Conservation (phyloP, 2,888 invertebrate species). For the Ornithoptera priamus region DNA sequence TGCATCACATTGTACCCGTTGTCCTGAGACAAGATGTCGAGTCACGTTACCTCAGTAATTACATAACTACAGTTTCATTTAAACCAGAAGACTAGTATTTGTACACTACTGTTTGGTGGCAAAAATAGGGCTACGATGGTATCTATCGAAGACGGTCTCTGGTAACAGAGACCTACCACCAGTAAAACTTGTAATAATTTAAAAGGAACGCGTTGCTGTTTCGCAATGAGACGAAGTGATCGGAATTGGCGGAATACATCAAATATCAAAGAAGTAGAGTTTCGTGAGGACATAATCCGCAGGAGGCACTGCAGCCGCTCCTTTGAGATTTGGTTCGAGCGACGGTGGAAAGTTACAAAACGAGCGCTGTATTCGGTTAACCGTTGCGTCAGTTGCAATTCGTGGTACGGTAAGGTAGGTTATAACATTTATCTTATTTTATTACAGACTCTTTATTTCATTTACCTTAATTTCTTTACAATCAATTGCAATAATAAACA, state of each 20-base stretch:
- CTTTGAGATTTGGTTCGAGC: conserved; percentile 1
- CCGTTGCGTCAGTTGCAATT: neutral
- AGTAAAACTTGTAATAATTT: neutral
- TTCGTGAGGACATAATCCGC: conserved; percentile 7
- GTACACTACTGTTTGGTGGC: no score
- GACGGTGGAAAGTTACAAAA: conserved; percentile 26
- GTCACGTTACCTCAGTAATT: no score
- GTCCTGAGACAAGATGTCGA: no score
- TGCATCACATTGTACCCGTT: no score
- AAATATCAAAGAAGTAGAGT: conserved; percentile 13
- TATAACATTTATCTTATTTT: neutral
- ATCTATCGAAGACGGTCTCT: no score
- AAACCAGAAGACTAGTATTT: no score
- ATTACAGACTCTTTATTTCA: neutral
- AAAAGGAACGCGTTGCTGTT: neutral
- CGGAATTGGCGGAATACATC: conserved; percentile 9
- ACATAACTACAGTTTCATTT: no score
- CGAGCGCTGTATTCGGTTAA: conserved; percentile 1
- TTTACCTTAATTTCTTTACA: neutral
- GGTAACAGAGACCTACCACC: no score
- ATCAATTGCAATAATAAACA: neutral
- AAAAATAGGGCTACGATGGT: no score
- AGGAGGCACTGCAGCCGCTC: conserved; percentile 6
- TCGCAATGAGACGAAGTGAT: conserved; percentile 4
- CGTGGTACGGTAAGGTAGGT: neutral